Evolutionary conservation across 2,888 invertebrate species (phyloP).

Genomic region (Busseola fusca): DNA sequence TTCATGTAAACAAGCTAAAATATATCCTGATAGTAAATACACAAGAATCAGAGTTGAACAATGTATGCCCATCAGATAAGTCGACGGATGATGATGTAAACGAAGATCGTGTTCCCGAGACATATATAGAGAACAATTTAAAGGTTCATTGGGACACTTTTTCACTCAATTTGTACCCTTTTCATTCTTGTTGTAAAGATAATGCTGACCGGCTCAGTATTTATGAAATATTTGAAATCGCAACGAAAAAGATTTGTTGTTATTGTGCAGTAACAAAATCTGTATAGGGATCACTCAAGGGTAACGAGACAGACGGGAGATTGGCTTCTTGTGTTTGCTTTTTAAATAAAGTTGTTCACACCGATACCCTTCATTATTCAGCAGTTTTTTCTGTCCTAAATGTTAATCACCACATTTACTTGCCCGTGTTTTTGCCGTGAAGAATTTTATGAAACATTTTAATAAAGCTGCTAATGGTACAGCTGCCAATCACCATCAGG

Average conservation of each 20-base stretch:
- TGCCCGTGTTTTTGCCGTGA: slow-evolving; percentile 70
- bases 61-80: slow-evolving; percentile 70
- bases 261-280: slow-evolving; percentile 69
- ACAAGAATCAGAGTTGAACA: slow-evolving; percentile 74
- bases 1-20: slow-evolving; percentile 72
- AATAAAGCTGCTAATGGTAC: slow-evolving; percentile 78
- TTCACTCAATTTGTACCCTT: slow-evolving; percentile 79
- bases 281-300: slow-evolving; percentile 75
- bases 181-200: slow-evolving; percentile 70
- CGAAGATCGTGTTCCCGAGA: slow-evolving; percentile 73
- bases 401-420: slow-evolving; percentile 82
- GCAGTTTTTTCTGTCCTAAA: slow-evolving; percentile 76
- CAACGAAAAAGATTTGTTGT: slow-evolving; percentile 65
- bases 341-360: slow-evolving; percentile 83
- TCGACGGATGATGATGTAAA: slow-evolving; percentile 72
- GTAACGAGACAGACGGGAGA: slow-evolving; percentile 73
- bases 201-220: slow-evolving; percentile 58
- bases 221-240: slow-evolving; percentile 67
- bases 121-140: slow-evolving; percentile 77
- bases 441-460: slow-evolving; percentile 78
- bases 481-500: slow-evolving; percentile 74
- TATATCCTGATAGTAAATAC: slow-evolving; percentile 68
- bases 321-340: slow-evolving; percentile 77
- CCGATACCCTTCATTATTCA: slow-evolving; percentile 80
- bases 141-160: slow-evolving; percentile 79